These are phyloP conservation scores for Ferdinandea cuprea DNA, from an alignment of 2,888 invertebrate species.

Conservation along the genomic window DNA sequence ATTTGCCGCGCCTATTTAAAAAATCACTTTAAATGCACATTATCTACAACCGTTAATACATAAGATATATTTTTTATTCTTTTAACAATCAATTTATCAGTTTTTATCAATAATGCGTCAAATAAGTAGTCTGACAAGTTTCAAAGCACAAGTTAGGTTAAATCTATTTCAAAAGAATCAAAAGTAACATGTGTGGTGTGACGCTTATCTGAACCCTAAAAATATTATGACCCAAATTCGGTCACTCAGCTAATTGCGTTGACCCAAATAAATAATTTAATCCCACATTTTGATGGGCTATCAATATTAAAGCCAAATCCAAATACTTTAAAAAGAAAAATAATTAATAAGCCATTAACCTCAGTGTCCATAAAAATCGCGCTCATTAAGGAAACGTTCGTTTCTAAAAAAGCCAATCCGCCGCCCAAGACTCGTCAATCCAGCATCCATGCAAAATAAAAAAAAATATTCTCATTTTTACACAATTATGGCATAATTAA, in stretches of 20 bases:
- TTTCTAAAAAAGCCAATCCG: constrained; percentile 51
- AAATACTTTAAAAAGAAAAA: background rate
- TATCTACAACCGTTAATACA: no score
- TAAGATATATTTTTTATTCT: no score
- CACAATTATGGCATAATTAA: constrained; percentile 37
- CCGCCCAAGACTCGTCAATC: constrained; percentile 10
- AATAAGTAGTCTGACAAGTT: constrained; percentile 6
- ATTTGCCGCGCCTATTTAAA: no score
- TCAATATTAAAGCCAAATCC: constrained; percentile 5
- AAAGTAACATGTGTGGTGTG: background rate
- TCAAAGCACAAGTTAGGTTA: background rate
- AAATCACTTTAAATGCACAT: no score
- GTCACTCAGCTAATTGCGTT: constrained; percentile 50
- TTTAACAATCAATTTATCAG: no score
- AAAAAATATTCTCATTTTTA: constrained; percentile 43
- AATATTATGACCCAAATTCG: constrained; percentile 8
- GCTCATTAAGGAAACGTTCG: constrained; percentile 54
- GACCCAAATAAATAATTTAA: constrained; percentile 70
- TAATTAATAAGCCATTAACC: constrained; percentile 61
- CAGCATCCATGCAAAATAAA: background rate
- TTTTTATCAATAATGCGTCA: no score
- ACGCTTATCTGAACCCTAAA: background rate
- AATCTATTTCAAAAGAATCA: background rate
- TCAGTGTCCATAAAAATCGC: constrained; percentile 26
- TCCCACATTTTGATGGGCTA: constrained; percentile 11